A percentile compares a stretch with the other conserved stretches of the same genome.
Conservation (phyloP, 2,113 vertebrate genomes). For the Leptosomus discolor region DNA sequence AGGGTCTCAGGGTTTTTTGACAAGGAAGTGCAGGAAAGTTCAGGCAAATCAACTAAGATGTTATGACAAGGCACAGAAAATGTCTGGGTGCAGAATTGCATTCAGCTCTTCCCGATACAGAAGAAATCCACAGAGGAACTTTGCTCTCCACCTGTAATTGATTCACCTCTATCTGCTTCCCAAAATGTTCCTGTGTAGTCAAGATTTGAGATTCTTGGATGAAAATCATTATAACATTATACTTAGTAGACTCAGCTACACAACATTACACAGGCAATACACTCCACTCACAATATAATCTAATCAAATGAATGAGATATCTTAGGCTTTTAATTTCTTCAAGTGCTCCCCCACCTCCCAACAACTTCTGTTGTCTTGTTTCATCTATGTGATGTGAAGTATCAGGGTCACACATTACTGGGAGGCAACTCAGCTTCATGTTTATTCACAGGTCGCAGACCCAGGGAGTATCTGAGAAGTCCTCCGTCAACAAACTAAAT, state of each 20-base stretch:
- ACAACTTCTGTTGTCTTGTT: neutral
- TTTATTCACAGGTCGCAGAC: neutral
- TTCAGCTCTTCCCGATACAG: neutral
- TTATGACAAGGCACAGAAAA: neutral
- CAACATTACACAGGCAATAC: neutral
- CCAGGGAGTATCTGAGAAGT: neutral
- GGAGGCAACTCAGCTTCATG: neutral
- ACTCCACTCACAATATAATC: neutral
- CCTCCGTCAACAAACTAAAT: neutral
- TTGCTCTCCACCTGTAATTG: neutral
- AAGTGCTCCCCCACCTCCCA: neutral
- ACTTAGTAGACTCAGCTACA: neutral
- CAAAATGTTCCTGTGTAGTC: neutral
- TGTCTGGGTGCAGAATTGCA: neutral
- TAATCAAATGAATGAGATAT: neutral
- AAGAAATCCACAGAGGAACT: neutral
- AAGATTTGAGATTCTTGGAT: neutral
- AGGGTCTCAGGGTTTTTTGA: neutral
- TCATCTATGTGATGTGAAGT: conserved; percentile 13
- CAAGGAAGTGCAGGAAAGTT: neutral
- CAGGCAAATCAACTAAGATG: neutral
- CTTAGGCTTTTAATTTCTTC: neutral
- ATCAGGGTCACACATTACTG: neutral
- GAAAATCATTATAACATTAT: neutral
- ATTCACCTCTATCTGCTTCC: neutral